Evolutionary conservation across 92 coral and sea anemone genomes (phyloP).

Genomic region (Plumapathes pennacea): DNA sequence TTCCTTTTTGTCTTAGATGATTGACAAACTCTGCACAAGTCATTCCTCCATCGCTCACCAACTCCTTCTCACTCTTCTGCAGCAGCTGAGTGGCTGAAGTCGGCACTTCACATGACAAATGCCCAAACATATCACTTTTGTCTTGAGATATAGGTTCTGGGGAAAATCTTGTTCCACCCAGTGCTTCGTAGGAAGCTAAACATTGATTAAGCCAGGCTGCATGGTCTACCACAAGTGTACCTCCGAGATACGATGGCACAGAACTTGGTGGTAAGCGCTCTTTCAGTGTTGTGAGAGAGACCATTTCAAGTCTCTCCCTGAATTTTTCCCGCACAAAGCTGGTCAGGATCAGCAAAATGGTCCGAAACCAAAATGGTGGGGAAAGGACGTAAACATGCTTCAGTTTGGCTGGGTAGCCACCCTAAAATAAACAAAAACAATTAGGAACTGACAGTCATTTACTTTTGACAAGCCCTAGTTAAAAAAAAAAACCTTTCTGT

Average conservation of each 20-base stretch:
- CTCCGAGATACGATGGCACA: constrained; percentile 76
- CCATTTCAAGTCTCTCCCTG: constrained; percentile 78
- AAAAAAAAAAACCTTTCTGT: too few species aligned
- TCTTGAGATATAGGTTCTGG: too few species aligned
- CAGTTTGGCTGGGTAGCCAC: constrained; percentile 91
- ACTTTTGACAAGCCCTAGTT: too few species aligned
- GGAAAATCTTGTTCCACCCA: too few species aligned
- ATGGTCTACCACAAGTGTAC: constrained; percentile 68
- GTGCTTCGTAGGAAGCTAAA: constrained; percentile 56
- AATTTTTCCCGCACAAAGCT: constrained; percentile 86
- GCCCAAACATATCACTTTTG: too few species aligned
- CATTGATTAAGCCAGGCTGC: constrained; percentile 72
- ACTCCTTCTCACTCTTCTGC: constrained; percentile 20
- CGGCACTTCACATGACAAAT: too few species aligned
- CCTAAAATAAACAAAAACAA: constrained; percentile 54
- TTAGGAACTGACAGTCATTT: too few species aligned
- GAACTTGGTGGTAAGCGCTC: constrained; percentile 63
- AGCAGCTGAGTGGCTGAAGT: too few species aligned
- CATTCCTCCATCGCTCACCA: constrained; percentile 63
- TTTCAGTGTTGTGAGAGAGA: constrained; percentile 51
- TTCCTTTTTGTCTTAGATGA: constrained; percentile 69
- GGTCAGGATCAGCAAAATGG: constrained; percentile 70
- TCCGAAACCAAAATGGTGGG: constrained; percentile 94
- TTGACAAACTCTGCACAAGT: constrained; percentile 67
- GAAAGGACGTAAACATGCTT: constrained; percentile 89